Base-by-base conservation (phyloP, 2,113 vertebrate genomes). In the Gymnarchus niloticus region DNA sequence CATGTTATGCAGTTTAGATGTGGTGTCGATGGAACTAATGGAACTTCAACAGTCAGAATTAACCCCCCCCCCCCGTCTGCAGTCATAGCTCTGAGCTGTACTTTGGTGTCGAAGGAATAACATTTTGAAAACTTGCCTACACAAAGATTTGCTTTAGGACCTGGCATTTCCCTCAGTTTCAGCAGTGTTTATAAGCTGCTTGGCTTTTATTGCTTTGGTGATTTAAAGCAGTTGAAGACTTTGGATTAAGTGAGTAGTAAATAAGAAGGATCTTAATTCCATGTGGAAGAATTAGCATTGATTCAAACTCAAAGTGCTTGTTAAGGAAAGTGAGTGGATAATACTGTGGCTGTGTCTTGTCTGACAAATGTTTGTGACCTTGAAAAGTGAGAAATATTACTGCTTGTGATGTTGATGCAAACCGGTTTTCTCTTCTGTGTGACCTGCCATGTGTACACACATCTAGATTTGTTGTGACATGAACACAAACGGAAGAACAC, bases 161-260 rank as follows among this genome's bases (percentile, higher is more conserved):
- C 46, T 78, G 14, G 65, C 65, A 73, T 73, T 54, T 52, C 56
- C 33, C n/a, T 7, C 54, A 37, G 33, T 25, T 54, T 56, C 57
- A 57, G 28, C 54, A 41, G 33, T 57, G n/a, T 81, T 81, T 25
- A 59, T 54, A n/a, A 54, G 48, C 80, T 54, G 44, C 25, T 33
- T 81, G 49, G 25, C 23, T 2, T 57, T 57, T 57, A 17, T 51
- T 54, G 48, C 48, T 81, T 81, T 81, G 48, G n/a, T 81, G 46
- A 51, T 48, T 78, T 46, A 78, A 78, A 78, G 76, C 76, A 78
- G 46, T 48, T 78, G 23, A 78, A 78, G 44, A 48, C 21, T 78
- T 78, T 78, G 76, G 46, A 78, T 48, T 78, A 54, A 54, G 14
- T 5, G 6, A 54, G 52, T 14, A 6, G 14, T 54, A 54, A 6